Evolutionary conservation across 2,113 vertebrate genomes (phyloP).

Genomic region (Acrocephalus kingi): DNA sequence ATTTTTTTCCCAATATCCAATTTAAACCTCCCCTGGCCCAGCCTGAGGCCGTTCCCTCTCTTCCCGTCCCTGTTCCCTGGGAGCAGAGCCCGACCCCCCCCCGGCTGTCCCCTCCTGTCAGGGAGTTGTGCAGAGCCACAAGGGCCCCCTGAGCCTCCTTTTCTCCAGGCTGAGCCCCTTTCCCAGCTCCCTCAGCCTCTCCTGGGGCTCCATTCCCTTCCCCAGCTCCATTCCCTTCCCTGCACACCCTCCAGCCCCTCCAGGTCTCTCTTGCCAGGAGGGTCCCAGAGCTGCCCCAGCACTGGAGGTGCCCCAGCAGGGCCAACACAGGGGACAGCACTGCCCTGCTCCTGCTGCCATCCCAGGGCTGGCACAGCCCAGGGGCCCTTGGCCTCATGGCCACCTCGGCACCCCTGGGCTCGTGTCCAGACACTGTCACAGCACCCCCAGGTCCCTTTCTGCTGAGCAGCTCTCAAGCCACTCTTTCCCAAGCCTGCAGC

Average conservation of each 20-base stretch:
- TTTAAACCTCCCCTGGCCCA: background rate
- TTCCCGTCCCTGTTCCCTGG: background rate
- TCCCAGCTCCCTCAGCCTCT: background rate
- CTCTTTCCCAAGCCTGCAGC: background rate
- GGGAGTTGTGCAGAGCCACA: background rate
- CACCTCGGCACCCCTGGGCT: background rate
- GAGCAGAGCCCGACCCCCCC: background rate
- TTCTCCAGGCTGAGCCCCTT: background rate
- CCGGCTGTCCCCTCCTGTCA: background rate
- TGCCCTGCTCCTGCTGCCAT: background rate
- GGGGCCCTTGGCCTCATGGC: background rate
- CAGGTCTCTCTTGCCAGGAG: no score
- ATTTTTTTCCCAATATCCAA: accelerated
- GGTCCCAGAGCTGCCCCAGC: no score
- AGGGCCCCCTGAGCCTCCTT: background rate
- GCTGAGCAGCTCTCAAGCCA: background rate
- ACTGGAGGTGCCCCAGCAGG: no score
- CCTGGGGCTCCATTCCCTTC: background rate
- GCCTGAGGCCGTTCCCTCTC: background rate
- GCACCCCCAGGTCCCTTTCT: background rate
- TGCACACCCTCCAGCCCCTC: background rate
- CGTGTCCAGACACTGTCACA: accelerated
- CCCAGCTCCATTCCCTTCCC: background rate
- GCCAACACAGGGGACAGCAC: no score
- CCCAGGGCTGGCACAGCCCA: background rate